Evolutionary conservation across 2,888 invertebrate genomes (phyloP).

Genomic region (Pterostichus niger): DNA sequence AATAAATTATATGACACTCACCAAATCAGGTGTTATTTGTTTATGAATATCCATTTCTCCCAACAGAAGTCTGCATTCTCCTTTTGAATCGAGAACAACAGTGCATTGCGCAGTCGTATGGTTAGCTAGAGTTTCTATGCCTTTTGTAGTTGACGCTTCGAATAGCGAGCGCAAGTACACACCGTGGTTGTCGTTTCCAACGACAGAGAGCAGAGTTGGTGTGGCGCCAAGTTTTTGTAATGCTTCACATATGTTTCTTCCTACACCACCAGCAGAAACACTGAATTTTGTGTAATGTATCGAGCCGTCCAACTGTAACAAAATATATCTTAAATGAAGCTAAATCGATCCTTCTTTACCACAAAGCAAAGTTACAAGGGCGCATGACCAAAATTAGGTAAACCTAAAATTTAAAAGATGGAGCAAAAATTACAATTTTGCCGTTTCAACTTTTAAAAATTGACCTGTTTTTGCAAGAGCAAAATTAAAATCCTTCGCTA

Average conservation of each 20-base stretch:
- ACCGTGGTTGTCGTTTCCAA: slow-evolving; percentile 86
- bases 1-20: slow-evolving; percentile 74
- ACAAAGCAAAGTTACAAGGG: background rate
- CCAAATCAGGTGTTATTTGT: slow-evolving; percentile 83
- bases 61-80: slow-evolving; percentile 89
- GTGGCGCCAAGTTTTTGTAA: slow-evolving; percentile 85
- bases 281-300: slow-evolving; percentile 85
- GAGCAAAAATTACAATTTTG: no score
- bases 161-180: slow-evolving; percentile 74
- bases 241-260: slow-evolving; percentile 93
- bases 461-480: no score
- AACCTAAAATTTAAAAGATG: no score
- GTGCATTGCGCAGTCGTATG: slow-evolving; percentile 86
- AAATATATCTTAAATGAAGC: background rate
- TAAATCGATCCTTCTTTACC: no score
- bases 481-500: no score
- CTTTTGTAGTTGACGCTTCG: slow-evolving; percentile 73
- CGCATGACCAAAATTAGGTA: no score
- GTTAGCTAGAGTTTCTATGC: slow-evolving; percentile 73
- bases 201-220: slow-evolving; percentile 85
- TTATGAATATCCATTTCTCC: slow-evolving; percentile 92
- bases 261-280: slow-evolving; percentile 92
- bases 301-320: slow-evolving; percentile 86
- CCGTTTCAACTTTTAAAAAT: no score
- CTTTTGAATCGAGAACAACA: slow-evolving; percentile 85